A percentile compares a stretch with the other conserved stretches of the same genome.
These are phyloP conservation scores for Xenopus tropicalis DNA, from an alignment of 2,113 vertebrate species.

Conservation along the genomic window DNA sequence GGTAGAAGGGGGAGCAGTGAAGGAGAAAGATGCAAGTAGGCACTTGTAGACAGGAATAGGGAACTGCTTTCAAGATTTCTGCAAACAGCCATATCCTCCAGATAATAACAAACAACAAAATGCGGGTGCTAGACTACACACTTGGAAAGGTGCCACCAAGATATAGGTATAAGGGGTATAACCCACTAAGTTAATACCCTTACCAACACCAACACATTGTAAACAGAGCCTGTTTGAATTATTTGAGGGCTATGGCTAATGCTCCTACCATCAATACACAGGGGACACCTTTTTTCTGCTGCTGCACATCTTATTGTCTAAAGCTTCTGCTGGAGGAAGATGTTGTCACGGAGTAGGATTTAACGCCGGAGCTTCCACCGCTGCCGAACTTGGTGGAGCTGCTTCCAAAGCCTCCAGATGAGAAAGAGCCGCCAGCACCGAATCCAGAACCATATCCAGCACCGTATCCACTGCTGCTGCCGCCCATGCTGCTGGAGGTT, in stretches of 20 bases:
- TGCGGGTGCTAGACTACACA: slow-evolving; percentile 1
- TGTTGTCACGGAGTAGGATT: slow-evolving; percentile 30
- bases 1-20: neutral
- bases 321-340: slow-evolving; percentile 25
- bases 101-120: neutral
- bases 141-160: too few species aligned
- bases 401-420: slow-evolving; percentile 5
- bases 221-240: neutral
- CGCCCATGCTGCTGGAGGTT: slow-evolving; percentile 1
- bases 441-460: slow-evolving; percentile 11
- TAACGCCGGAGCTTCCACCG: slow-evolving; percentile 19
- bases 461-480: slow-evolving; percentile 13
- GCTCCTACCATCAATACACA: slow-evolving; percentile 12
- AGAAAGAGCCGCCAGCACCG: neutral
- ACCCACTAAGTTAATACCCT: neutral
- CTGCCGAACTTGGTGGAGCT: slow-evolving; percentile 26
- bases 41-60: neutral
- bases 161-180: too few species aligned
- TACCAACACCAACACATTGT: too few species aligned
- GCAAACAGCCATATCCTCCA: slow-evolving; percentile 12
- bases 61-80: slow-evolving; percentile 12
- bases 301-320: slow-evolving; percentile 16
- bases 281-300: neutral
- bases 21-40: slow-evolving; percentile 1
- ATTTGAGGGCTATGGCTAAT: slow-evolving; percentile 15